Evolutionary conservation across 2,113 vertebrate genomes (phyloP).

Genomic region (Gracilinanus agilis): DNA sequence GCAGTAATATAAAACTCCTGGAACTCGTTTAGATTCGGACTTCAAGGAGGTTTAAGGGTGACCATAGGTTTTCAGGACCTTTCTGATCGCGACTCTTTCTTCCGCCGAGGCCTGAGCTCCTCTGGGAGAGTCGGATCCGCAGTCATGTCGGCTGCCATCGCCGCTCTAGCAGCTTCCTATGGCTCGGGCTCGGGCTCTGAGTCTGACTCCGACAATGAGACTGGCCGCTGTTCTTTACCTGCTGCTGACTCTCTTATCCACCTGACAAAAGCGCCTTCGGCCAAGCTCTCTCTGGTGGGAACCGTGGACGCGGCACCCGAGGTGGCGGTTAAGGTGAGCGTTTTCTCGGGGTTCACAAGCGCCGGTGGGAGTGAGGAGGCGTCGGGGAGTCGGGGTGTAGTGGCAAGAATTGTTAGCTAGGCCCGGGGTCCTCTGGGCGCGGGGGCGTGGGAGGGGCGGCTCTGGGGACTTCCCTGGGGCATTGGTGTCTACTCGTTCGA

Average conservation of each 20-base stretch:
- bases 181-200: slow-evolving; percentile 91
- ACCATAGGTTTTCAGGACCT: slow-evolving; percentile 66
- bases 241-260: slow-evolving; percentile 88
- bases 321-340: slow-evolving; percentile 95
- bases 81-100: slow-evolving; percentile 46
- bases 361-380: neutral
- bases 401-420: neutral
- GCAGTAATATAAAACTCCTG: neutral
- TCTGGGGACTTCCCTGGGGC: no score
- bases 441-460: neutral
- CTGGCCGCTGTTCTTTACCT: slow-evolving; percentile 60
- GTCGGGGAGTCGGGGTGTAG: neutral
- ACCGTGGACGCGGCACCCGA: slow-evolving; percentile 92
- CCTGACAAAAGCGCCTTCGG: slow-evolving; percentile 82
- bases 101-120: slow-evolving; percentile 69
- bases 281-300: slow-evolving; percentile 76
- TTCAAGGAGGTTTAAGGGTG: neutral
- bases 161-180: slow-evolving; percentile 92
- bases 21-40: neutral
- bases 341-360: neutral
- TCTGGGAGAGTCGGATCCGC: slow-evolving; percentile 46
- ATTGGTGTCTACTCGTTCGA: neutral
- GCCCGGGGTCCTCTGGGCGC: neutral
- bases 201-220: slow-evolving; percentile 89
- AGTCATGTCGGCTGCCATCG: slow-evolving; percentile 91